Percentiles rank a stretch among this genome's conserved stretches.
Evolutionary conservation across 2,797 vertebrate species (phyloP).

Genomic region (Alectoris magna): DNA sequence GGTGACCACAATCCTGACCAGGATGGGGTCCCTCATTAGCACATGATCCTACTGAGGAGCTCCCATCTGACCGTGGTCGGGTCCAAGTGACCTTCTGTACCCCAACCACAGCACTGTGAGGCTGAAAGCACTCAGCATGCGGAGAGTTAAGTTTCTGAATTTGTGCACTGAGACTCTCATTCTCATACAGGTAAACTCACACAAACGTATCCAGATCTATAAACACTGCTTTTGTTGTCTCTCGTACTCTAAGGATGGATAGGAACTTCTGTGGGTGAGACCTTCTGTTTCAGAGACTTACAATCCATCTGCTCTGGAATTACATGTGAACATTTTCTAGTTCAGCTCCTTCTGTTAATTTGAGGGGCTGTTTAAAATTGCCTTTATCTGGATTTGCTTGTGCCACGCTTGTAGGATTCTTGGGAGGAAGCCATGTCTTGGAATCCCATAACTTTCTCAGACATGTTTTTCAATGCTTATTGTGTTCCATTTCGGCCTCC

Average conservation of each 20-base stretch:
- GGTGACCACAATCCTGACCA: rapidly evolving
- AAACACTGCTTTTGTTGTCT: conserved; percentile 36
- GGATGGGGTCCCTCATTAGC: background rate
- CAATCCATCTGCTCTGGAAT: conserved; percentile 71
- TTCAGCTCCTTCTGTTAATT: conserved; percentile 70
- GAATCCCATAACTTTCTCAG: conserved; percentile 66
- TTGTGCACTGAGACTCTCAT: background rate
- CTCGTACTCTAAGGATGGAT: conserved; percentile 36
- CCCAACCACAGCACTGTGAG: background rate
- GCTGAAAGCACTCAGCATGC: background rate
- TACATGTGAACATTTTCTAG: conserved; percentile 64
- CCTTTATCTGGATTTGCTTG: conserved; percentile 61
- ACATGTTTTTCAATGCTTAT: conserved; percentile 44
- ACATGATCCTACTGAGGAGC: background rate
- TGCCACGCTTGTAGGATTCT: conserved; percentile 58
- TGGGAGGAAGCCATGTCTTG: conserved; percentile 66
- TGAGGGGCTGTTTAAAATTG: conserved; percentile 58
- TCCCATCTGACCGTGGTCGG: background rate
- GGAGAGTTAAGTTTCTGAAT: background rate
- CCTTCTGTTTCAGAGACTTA: conserved; percentile 71
- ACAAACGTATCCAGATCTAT: background rate
- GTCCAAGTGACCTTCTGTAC: background rate
- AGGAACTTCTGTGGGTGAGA: conserved; percentile 69
- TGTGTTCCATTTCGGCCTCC: background rate
- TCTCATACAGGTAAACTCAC: background rate